These are phyloP conservation scores for Tolypeutes matacus DNA, from an alignment of 2,797 vertebrate species.

Conservation along the genomic window DNA sequence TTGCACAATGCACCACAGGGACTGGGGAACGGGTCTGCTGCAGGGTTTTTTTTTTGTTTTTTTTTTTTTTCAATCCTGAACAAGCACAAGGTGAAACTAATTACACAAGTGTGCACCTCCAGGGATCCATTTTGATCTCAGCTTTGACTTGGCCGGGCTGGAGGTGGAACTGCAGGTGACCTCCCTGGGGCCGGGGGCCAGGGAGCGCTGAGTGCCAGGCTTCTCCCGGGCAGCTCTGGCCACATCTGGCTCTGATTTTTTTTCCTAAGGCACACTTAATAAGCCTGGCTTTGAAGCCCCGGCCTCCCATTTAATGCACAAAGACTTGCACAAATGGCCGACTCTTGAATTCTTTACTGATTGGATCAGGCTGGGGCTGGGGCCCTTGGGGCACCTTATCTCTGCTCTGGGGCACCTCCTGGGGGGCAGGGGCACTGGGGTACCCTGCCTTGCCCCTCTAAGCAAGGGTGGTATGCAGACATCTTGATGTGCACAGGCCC, in stretches of 20 bases:
- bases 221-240: slow-evolving; percentile 91
- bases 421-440: not conserved
- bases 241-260: slow-evolving; percentile 98
- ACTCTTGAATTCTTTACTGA: slow-evolving; percentile 94
- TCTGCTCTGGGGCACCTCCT: slow-evolving; percentile 24
- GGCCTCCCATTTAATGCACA: slow-evolving; percentile 96
- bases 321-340: slow-evolving; percentile 93
- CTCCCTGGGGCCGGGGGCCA: slow-evolving; percentile 79
- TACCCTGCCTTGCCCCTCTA: slow-evolving; percentile 62
- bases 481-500: not conserved
- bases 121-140: slow-evolving; percentile 86
- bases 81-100: slow-evolving; percentile 88
- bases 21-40: not conserved
- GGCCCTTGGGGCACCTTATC: slow-evolving; percentile 83
- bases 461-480: too few species aligned
- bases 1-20: slow-evolving; percentile 75
- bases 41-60: not conserved
- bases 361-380: slow-evolving; percentile 91
- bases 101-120: slow-evolving; percentile 86
- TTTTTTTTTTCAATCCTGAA: slow-evolving; percentile 78
- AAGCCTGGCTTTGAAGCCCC: slow-evolving; percentile 96
- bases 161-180: slow-evolving; percentile 86
- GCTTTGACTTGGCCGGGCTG: slow-evolving; percentile 87
- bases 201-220: slow-evolving; percentile 86
- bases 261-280: slow-evolving; percentile 96